phyloP scores from a whole-genome alignment of 2,797 vertebrate species.

The Tarsius wallacei region DNA sequence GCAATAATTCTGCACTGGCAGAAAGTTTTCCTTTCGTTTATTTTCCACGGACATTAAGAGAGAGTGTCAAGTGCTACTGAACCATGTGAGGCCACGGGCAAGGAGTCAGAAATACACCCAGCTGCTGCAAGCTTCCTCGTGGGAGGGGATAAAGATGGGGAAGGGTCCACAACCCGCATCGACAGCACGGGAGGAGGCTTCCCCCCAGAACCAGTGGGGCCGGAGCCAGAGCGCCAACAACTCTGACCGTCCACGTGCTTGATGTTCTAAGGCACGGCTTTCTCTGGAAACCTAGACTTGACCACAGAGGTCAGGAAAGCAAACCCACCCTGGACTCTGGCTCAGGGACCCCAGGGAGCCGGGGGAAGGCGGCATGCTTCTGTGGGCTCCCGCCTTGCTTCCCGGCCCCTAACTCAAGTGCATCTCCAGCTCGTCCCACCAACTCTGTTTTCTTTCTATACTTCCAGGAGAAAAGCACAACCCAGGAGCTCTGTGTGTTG shows the following conservation, averaged over 20 bases:
- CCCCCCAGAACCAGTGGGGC: too few species aligned
- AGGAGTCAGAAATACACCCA: not conserved
- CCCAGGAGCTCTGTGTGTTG: constrained; percentile 71
- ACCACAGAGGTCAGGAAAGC: not conserved
- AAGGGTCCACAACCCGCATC: not conserved
- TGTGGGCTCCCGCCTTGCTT: too few species aligned
- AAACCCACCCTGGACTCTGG: fast-evolving
- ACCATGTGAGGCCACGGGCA: not conserved
- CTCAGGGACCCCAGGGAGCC: too few species aligned
- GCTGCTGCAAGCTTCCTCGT: not conserved
- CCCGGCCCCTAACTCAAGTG: too few species aligned
- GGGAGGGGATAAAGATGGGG: not conserved
- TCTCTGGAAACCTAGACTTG: not conserved
- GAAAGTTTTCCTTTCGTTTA: not conserved
- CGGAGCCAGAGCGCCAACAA: too few species aligned
- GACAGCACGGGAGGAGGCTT: too few species aligned
- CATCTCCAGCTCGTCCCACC: not conserved
- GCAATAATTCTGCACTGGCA: not conserved
- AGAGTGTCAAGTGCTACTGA: not conserved
- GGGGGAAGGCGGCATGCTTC: not conserved
- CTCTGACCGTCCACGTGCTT: too few species aligned
- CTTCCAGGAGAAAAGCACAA: constrained; percentile 82
- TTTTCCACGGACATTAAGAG: not conserved
- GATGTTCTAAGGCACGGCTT: not conserved
- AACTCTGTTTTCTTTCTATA: not conserved